phyloP scores from a whole-genome alignment of 2,113 vertebrate genomes.

The Clarias batrachus region DNA sequence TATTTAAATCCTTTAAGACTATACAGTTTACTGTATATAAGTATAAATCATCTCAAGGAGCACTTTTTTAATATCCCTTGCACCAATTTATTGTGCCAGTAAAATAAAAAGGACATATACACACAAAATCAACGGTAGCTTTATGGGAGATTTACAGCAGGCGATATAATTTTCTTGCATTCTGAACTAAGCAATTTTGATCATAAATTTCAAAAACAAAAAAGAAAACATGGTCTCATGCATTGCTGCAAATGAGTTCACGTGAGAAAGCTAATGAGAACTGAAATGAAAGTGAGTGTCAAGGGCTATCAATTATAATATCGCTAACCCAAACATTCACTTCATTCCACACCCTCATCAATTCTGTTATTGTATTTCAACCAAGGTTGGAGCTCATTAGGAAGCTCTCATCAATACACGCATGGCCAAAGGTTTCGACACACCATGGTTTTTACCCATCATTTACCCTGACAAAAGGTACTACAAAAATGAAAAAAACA shows the following conservation, averaged over 20 bases:
- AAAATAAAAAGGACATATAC: constrained; percentile 8
- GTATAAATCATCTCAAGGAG: background rate
- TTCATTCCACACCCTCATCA: constrained; percentile 13
- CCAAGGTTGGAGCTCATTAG: constrained; percentile 50
- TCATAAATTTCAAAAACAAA: constrained; percentile 31
- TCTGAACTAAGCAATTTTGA: constrained; percentile 36
- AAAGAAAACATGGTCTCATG: background rate
- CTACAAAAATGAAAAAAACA: background rate
- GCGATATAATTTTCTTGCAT: constrained; percentile 34
- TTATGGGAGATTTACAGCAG: constrained; percentile 29
- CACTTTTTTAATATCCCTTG: background rate
- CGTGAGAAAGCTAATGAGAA: constrained; percentile 50
- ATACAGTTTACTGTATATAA: background rate
- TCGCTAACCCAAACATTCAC: constrained; percentile 7
- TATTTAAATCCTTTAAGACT: background rate
- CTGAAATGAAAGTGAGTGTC: constrained; percentile 49
- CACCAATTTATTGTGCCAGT: background rate
- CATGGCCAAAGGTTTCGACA: constrained; percentile 41
- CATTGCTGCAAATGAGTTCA: constrained; percentile 38
- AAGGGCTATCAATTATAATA: constrained; percentile 53
- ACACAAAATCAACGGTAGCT: background rate
- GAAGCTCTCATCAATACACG: constrained; percentile 41
- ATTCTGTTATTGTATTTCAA: constrained; percentile 38
- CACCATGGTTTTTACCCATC: background rate
- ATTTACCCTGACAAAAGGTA: no score